Conservation (phyloP, 2,797 vertebrate genomes). For the Melanotaenia trifasciata region DNA sequence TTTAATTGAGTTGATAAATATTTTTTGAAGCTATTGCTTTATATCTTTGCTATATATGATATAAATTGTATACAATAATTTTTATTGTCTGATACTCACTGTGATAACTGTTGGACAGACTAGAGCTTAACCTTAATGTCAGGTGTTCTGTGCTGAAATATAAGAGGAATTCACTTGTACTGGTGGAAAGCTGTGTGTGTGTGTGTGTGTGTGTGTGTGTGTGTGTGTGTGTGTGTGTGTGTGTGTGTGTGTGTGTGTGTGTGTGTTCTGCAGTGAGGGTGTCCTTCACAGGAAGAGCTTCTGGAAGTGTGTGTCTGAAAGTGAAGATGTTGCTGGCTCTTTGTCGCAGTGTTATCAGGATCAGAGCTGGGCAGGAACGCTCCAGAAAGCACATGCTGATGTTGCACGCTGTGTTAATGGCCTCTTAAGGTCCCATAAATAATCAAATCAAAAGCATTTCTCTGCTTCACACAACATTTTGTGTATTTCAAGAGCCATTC, state of each 20-base stretch:
- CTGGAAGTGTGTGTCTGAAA: constrained; percentile 61
- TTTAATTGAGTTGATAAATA: not conserved
- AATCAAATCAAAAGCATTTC: constrained; percentile 73
- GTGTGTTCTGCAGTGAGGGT: constrained; percentile 62
- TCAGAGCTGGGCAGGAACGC: constrained; percentile 73
- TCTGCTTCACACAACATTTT: constrained; percentile 48
- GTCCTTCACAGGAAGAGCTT: constrained; percentile 70
- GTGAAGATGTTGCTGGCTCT: constrained; percentile 77
- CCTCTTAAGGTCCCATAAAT: constrained; percentile 78
- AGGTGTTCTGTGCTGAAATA: constrained; percentile 46
- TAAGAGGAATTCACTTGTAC: constrained; percentile 35
- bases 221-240: constrained; percentile 21
- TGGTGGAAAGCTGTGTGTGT: constrained; percentile 18
- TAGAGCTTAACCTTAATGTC: constrained; percentile 20
- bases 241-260: constrained; percentile 26
- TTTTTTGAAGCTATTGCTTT: constrained; percentile 5
- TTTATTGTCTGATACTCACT: constrained; percentile 20
- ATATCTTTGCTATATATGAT: not conserved
- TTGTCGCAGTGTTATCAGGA: constrained; percentile 86
- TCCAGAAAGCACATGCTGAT: constrained; percentile 80
- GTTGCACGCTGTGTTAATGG: constrained; percentile 78
- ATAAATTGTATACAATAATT: constrained; percentile 8
- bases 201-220: constrained; percentile 38
- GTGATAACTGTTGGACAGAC: constrained; percentile 25
- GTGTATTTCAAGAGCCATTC: constrained; percentile 39